These are phyloP conservation scores for Drosophila hamatofila DNA, from an alignment of 2,888 invertebrate species.

Conservation along the genomic window DNA sequence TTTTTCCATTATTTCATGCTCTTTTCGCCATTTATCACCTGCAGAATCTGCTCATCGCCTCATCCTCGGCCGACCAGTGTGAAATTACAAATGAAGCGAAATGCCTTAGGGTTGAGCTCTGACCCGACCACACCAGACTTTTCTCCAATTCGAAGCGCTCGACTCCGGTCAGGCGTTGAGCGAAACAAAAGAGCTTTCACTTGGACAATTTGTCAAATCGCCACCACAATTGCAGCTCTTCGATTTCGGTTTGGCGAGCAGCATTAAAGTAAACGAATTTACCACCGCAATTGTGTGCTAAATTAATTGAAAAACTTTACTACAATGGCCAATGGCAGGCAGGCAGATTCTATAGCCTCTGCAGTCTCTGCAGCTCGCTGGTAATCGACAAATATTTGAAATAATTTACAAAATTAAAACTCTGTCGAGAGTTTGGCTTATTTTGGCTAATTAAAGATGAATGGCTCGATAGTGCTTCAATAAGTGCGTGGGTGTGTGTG, in stretches of 20 bases:
- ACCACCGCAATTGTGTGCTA: slow-evolving; percentile 58
- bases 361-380: slow-evolving; percentile 5
- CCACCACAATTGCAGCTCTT: slow-evolving; percentile 70
- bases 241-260: slow-evolving; percentile 29
- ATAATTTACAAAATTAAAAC: slow-evolving; percentile 65
- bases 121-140: slow-evolving; percentile 1
- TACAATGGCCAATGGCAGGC: slow-evolving; percentile 36
- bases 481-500: background rate
- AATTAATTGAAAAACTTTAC: slow-evolving; percentile 78
- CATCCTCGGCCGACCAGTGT: slow-evolving; percentile 24
- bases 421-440: slow-evolving; percentile 38
- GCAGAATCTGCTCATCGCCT: slow-evolving; percentile 44
- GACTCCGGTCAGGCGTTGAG: slow-evolving; percentile 8
- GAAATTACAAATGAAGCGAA: slow-evolving; percentile 63
- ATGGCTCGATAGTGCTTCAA: slow-evolving; percentile 12
- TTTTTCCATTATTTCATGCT: slow-evolving; percentile 76
- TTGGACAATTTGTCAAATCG: slow-evolving; percentile 78
- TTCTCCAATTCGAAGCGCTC: background rate
- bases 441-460: slow-evolving; percentile 49
- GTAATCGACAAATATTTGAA: slow-evolving; percentile 75
- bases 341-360: no score
- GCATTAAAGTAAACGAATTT: slow-evolving; percentile 63
- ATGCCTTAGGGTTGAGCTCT: slow-evolving; percentile 11
- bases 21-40: slow-evolving; percentile 76
- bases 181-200: slow-evolving; percentile 67